Percentiles rank a stretch among this genome's conserved stretches.
These are phyloP conservation scores for Silurus aristotelis DNA, from an alignment of 2,797 vertebrate species.

Conservation along the genomic window DNA sequence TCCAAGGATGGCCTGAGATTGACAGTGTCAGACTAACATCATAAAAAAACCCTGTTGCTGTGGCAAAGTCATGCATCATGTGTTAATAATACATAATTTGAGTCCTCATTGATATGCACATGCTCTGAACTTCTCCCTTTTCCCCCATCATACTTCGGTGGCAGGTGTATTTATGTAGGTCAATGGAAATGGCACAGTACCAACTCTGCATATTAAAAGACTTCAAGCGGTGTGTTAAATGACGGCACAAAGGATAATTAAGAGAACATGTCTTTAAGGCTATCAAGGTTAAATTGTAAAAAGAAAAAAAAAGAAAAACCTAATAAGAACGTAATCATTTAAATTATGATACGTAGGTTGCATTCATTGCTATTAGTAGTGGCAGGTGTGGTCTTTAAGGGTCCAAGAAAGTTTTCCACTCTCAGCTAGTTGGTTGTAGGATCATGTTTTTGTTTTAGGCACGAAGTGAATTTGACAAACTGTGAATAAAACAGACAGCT, in stretches of 20 bases:
- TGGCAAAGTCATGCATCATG: constrained; percentile 66
- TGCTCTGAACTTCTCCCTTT: constrained; percentile 47
- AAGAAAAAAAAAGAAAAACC: not conserved
- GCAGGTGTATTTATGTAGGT: constrained; percentile 50
- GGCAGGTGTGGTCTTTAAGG: constrained; percentile 13
- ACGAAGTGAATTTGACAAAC: constrained; percentile 27
- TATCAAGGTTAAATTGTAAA: constrained; percentile 46
- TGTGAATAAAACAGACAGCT: constrained; percentile 38
- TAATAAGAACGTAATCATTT: constrained; percentile 43
- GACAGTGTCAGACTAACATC: constrained; percentile 73
- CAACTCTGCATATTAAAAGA: constrained; percentile 47
- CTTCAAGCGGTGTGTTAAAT: constrained; percentile 36
- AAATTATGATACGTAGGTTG: constrained; percentile 36
- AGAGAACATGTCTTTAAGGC: constrained; percentile 48
- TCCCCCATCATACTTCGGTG: constrained; percentile 38
- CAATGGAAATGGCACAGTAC: constrained; percentile 49
- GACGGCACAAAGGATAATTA: constrained; percentile 45
- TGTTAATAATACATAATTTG: constrained; percentile 76
- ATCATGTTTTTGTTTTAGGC: constrained; percentile 21
- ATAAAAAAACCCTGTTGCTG: constrained; percentile 72
- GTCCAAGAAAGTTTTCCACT: not conserved
- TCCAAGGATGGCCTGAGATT: constrained; percentile 77
- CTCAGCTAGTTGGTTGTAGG: not conserved
- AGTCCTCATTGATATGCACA: constrained; percentile 72
- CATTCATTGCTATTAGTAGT: constrained; percentile 28